Conservation (phyloP, 1,140 invertebrate genomes). For the Argopecten irradians region DNA sequence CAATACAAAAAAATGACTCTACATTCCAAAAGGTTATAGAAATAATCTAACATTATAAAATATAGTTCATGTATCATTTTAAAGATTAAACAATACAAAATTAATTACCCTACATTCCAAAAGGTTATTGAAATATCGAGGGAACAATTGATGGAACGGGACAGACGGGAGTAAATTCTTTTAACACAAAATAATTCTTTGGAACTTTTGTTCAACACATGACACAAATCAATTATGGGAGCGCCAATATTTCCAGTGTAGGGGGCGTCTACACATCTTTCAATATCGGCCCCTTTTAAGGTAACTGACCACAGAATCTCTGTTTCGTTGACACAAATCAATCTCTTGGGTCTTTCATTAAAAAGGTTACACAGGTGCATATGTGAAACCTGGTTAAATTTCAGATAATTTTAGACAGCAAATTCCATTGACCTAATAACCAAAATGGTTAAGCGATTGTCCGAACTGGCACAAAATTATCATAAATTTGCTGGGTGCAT, state of each 20-base stretch:
- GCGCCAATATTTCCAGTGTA: neutral
- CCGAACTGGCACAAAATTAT: neutral
- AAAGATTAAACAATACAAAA: too few species aligned
- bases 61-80: too few species aligned
- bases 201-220: neutral
- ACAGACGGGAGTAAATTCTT: neutral
- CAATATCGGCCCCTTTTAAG: neutral
- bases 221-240: neutral
- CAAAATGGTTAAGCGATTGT: neutral
- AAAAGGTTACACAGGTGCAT: neutral
- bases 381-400: neutral
- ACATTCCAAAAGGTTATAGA: too few species aligned
- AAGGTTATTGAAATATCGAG: neutral
- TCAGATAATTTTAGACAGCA: neutral
- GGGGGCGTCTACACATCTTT: neutral
- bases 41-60: too few species aligned
- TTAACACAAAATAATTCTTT: neutral
- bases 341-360: neutral
- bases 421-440: neutral
- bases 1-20: too few species aligned
- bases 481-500: constrained; percentile 6
- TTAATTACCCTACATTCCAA: too few species aligned
- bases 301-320: neutral
- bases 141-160: neutral
- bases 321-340: neutral